phyloP scores from a whole-genome alignment of 2,888 invertebrate species.

The Iphiclides podalirius region DNA sequence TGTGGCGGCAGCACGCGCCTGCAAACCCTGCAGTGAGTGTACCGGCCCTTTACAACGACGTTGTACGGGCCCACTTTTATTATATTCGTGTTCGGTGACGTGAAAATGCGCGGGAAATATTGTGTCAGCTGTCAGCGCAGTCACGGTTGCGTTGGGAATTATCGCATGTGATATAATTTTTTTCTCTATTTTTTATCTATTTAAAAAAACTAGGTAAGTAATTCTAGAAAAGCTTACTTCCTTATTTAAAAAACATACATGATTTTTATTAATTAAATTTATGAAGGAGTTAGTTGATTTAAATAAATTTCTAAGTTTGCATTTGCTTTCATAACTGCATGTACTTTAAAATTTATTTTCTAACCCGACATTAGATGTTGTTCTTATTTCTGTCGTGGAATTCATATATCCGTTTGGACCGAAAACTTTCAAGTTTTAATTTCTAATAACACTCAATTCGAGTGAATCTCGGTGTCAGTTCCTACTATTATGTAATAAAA shows the following conservation, averaged over 20 bases:
- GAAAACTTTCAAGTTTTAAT: constrained; percentile 36
- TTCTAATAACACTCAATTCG: constrained; percentile 33
- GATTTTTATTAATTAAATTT: too few relatives aligned
- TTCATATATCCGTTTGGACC: neutral
- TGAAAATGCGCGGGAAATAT: constrained; percentile 22
- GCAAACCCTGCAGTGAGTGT: constrained; percentile 76
- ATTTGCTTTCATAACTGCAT: too few relatives aligned
- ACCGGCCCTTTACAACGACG: constrained; percentile 19
- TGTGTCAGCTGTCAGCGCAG: constrained; percentile 8
- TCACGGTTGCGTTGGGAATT: neutral
- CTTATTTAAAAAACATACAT: neutral
- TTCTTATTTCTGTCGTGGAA: too few relatives aligned
- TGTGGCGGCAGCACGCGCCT: constrained; percentile 55
- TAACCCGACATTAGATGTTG: too few relatives aligned
- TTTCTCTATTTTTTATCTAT: neutral
- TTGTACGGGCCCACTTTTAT: constrained; percentile 1
- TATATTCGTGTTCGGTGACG: constrained; percentile 16
- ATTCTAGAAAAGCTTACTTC: neutral
- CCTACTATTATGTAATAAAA: constrained; percentile 53
- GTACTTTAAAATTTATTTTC: too few relatives aligned
- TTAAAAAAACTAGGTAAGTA: constrained; percentile 8
- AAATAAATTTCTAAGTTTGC: too few relatives aligned
- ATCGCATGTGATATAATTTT: neutral
- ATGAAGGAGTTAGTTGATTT: too few relatives aligned
- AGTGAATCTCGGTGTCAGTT: constrained; percentile 18